These are phyloP conservation scores for Herminia tarsipennalis DNA, from an alignment of 2,888 invertebrate genomes.

Conservation along the genomic window DNA sequence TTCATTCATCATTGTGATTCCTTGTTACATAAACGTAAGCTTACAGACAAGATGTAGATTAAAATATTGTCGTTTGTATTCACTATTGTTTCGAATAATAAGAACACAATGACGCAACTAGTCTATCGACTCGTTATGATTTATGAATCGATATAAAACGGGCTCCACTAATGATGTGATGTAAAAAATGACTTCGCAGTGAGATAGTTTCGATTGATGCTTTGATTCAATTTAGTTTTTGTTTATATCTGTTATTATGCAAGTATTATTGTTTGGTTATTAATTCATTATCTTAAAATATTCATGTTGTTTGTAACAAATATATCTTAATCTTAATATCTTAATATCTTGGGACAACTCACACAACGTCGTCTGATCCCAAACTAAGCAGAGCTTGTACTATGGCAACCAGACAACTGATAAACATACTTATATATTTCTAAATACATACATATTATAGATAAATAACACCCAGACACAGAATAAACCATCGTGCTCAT, in stretches of 20 bases:
- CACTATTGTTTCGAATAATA: conserved; percentile 66
- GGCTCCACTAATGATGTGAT: conserved; percentile 12
- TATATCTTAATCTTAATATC: too few relatives aligned
- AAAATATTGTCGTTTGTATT: conserved; percentile 62
- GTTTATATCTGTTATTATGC: background rate
- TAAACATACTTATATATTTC: too few relatives aligned
- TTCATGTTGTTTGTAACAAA: too few relatives aligned
- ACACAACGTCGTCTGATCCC: too few relatives aligned
- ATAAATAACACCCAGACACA: too few relatives aligned
- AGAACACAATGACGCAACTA: conserved; percentile 41
- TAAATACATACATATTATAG: too few relatives aligned
- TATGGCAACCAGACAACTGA: too few relatives aligned
- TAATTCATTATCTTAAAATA: too few relatives aligned
- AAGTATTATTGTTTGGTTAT: background rate
- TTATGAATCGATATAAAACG: conserved; percentile 25
- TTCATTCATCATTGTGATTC: conserved; percentile 36
- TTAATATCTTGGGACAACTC: too few relatives aligned
- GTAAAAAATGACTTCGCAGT: conserved; percentile 10
- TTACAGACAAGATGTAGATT: conserved; percentile 62
- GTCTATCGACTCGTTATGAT: conserved; percentile 25
- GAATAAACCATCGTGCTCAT: too few relatives aligned
- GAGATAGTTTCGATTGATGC: conserved; percentile 7
- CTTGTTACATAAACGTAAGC: conserved; percentile 21
- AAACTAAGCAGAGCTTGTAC: too few relatives aligned
- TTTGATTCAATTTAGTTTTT: background rate